Evolutionary conservation across 2,113 vertebrate genomes (phyloP).

Genomic region (Prolemur simus): DNA sequence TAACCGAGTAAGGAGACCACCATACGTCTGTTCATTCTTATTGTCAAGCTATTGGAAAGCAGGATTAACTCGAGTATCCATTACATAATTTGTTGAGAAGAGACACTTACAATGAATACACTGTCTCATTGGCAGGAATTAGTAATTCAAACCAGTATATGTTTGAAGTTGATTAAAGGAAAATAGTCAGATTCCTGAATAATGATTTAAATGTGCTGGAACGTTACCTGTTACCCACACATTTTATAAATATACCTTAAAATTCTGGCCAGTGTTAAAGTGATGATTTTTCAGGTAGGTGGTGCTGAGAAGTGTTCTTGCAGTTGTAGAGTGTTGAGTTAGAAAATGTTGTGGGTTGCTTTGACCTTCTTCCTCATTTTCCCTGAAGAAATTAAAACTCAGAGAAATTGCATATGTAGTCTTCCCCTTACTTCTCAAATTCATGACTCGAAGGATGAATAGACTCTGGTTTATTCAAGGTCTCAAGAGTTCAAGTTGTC

Average conservation of each 20-base stretch:
- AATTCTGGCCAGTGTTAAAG: conserved; percentile 22
- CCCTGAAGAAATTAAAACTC: conserved; percentile 56
- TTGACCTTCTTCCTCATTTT: conserved; percentile 56
- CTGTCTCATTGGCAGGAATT: conserved; percentile 52
- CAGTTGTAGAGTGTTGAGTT: conserved; percentile 27
- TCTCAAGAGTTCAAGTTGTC: conserved; percentile 76
- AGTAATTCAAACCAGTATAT: conserved; percentile 68
- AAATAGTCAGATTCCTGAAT: conserved; percentile 62
- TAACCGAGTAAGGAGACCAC: background rate
- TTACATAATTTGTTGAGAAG: background rate
- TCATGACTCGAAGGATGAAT: conserved; percentile 67
- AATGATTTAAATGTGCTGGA: conserved; percentile 68
- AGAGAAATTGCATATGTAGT: conserved; percentile 35
- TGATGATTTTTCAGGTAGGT: conserved; percentile 55
- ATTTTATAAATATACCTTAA: conserved; percentile 28
- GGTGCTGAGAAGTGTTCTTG: conserved; percentile 13
- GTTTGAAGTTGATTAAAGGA: conserved; percentile 76
- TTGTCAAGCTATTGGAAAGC: background rate
- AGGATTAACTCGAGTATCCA: conserved; percentile 14
- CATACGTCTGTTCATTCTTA: conserved; percentile 22
- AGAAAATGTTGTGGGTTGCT: conserved; percentile 36
- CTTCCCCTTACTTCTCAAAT: conserved; percentile 17
- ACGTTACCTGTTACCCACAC: conserved; percentile 44
- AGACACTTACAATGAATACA: conserved; percentile 8
- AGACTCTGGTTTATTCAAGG: conserved; percentile 63